Conservation (phyloP, 2,888 invertebrate species). For the Drosophila falleni region DNA sequence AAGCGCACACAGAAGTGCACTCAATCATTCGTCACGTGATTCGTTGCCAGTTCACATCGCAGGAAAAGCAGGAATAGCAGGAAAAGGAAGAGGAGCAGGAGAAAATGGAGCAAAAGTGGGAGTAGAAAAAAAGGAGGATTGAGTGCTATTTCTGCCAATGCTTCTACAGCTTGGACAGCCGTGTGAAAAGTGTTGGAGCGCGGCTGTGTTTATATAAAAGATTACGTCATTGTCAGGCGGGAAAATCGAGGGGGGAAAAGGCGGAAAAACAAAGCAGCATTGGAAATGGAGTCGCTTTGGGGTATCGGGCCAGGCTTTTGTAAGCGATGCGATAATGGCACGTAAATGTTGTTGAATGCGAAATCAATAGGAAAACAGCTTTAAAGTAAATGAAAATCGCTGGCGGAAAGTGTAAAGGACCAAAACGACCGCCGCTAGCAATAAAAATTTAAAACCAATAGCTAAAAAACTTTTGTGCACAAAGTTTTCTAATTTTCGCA, state of each 20-base stretch:
- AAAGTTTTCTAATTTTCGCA: constrained; percentile 80
- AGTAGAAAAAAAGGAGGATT: background rate
- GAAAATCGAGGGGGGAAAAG: background rate
- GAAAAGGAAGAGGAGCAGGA: constrained; percentile 1
- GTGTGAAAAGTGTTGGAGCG: constrained; percentile 63
- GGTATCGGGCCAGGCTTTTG: constrained; percentile 54
- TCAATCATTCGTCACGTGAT: constrained; percentile 81
- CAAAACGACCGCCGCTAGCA: constrained; percentile 7
- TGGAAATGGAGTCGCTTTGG: constrained; percentile 60
- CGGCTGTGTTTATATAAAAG: constrained; percentile 74
- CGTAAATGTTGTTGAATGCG: constrained; percentile 72
- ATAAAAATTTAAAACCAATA: constrained; percentile 64
- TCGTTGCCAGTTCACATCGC: constrained; percentile 35
- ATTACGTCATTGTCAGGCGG: constrained; percentile 67
- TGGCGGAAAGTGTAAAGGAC: background rate
- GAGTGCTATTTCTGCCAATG: constrained; percentile 40
- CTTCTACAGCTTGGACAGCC: constrained; percentile 63
- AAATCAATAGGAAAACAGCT: constrained; percentile 73
- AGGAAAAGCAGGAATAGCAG: constrained; percentile 1
- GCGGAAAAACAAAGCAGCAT: constrained; percentile 48
- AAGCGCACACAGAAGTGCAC: constrained; percentile 77
- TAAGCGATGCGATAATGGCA: constrained; percentile 74
- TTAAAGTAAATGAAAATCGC: constrained; percentile 42
- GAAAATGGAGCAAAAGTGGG: constrained; percentile 6
- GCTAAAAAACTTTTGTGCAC: constrained; percentile 24